phyloP scores from a whole-genome alignment of 2,888 invertebrate genomes.

The Spisula subtruncata region DNA sequence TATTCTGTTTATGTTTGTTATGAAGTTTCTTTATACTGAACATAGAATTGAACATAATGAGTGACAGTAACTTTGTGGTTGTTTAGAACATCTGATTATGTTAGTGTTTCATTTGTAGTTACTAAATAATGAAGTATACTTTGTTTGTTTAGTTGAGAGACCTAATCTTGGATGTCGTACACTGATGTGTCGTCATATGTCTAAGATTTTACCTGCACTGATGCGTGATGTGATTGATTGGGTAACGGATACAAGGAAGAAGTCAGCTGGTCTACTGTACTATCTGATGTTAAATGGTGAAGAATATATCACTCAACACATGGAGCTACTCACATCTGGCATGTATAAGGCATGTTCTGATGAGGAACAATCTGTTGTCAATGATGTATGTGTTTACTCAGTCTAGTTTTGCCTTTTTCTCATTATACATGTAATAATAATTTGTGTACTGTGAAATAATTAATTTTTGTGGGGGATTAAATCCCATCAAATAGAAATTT shows the following conservation, averaged over 20 bases:
- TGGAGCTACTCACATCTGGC: slow-evolving; percentile 90
- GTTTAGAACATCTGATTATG: too few species aligned
- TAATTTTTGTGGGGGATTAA: too few species aligned
- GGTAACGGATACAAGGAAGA: slow-evolving; percentile 91
- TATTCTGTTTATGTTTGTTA: too few species aligned
- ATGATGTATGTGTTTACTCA: slow-evolving; percentile 84
- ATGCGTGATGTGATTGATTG: slow-evolving; percentile 93
- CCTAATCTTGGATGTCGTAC: slow-evolving; percentile 95
- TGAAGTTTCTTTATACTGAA: too few species aligned
- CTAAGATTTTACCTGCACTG: slow-evolving; percentile 91
- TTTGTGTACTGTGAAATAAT: too few species aligned
- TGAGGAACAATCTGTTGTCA: slow-evolving; percentile 90
- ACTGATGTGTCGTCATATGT: slow-evolving; percentile 92
- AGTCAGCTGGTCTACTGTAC: slow-evolving; percentile 93
- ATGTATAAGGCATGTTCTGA: slow-evolving; percentile 91
- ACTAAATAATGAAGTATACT: neutral
- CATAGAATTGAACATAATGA: too few species aligned
- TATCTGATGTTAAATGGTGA: slow-evolving; percentile 93
- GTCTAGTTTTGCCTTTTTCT: too few species aligned
- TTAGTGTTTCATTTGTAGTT: too few species aligned
- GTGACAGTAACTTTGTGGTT: too few species aligned
- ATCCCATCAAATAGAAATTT: too few species aligned
- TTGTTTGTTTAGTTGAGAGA: slow-evolving; percentile 90
- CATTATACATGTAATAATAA: too few species aligned
- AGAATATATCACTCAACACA: slow-evolving; percentile 91